Conservation (phyloP, 2,888 invertebrate species). For the Polyploca ridens region DNA sequence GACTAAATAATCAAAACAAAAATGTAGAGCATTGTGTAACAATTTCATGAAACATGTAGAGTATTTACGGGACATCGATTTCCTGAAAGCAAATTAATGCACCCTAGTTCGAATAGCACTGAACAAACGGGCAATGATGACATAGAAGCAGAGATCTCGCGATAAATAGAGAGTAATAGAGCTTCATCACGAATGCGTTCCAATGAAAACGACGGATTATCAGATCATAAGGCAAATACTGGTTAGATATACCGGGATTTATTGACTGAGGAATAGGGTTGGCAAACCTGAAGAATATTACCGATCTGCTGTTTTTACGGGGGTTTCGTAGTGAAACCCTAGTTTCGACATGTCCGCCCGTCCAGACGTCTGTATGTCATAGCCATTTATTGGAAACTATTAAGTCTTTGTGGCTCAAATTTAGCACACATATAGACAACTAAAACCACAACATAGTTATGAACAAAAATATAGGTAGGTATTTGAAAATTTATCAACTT, state of each 20-base stretch:
- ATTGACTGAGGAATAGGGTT: conserved; percentile 22
- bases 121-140: conserved; percentile 35
- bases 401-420: no score
- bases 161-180: conserved; percentile 64
- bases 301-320: no score
- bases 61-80: conserved; percentile 28
- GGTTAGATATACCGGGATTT: conserved; percentile 43
- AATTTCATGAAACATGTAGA: conserved; percentile 26
- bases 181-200: conserved; percentile 57
- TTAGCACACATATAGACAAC: no score
- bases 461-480: no score
- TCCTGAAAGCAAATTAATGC: conserved; percentile 31
- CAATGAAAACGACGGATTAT: conserved; percentile 41
- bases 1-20: background rate
- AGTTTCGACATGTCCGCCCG: no score
- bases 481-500: no score
- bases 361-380: no score
- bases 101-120: conserved; percentile 21
- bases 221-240: conserved; percentile 47
- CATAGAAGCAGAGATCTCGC: conserved; percentile 49
- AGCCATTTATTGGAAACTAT: no score
- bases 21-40: conserved; percentile 8
- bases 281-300: background rate
- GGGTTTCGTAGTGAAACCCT: no score
- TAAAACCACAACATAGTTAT: no score